phyloP scores from a whole-genome alignment of 2,113 vertebrate genomes.

The Calyptomena viridis region DNA sequence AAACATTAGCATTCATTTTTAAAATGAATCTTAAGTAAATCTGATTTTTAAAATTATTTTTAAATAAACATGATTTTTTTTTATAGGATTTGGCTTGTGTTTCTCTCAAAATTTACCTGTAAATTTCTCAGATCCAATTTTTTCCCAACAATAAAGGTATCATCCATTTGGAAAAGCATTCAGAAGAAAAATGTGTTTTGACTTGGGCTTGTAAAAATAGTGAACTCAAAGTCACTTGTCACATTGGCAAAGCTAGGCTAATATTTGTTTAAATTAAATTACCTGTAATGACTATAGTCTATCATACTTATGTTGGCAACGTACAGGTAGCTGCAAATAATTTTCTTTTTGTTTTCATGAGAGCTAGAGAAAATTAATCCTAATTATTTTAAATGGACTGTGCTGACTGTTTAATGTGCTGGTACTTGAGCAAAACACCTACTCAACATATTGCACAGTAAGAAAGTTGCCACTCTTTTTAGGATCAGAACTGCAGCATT shows the following conservation, averaged over 20 bases:
- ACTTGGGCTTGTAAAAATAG: background rate
- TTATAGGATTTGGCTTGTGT: background rate
- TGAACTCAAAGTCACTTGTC: background rate
- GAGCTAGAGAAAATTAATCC: conserved; percentile 32
- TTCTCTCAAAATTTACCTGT: background rate
- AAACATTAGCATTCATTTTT: background rate
- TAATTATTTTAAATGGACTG: conserved; percentile 39
- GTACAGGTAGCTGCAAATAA: background rate
- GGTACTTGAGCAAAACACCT: conserved; percentile 39
- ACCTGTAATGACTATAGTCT: conserved; percentile 5
- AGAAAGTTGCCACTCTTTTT: background rate
- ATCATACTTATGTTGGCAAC: background rate
- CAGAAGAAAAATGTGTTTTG: background rate
- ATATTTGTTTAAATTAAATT: conserved; percentile 19
- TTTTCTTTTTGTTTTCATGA: conserved; percentile 28
- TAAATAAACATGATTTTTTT: background rate
- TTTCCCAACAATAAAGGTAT: background rate
- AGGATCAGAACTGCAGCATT: background rate
- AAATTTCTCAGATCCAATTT: background rate
- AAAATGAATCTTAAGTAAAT: background rate
- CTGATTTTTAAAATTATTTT: no score
- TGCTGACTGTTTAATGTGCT: conserved; percentile 23
- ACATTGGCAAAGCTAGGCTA: background rate
- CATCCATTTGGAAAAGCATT: background rate
- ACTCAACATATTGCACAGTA: conserved; percentile 22